A percentile compares a stretch with the other conserved stretches of the same genome.
phyloP scores from a whole-genome alignment of 2,113 vertebrate genomes.

The Illadopsis cleaveri region DNA sequence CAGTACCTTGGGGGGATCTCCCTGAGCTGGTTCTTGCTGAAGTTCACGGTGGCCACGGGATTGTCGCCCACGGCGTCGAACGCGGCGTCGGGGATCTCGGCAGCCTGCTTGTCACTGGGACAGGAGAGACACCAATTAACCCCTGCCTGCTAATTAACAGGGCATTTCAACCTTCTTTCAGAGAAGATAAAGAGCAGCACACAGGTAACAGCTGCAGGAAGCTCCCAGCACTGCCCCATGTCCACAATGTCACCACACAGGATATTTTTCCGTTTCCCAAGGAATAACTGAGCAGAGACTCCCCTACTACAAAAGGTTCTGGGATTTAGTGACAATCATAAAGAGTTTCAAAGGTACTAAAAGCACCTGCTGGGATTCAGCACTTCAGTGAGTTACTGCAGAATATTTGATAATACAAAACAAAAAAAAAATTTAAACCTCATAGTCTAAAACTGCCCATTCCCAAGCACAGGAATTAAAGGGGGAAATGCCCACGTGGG shows the following conservation, averaged over 20 bases:
- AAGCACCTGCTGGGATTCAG: not conserved
- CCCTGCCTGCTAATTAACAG: not conserved
- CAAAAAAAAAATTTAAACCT: not conserved
- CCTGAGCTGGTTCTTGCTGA: conserved; percentile 91
- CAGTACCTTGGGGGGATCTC: conserved; percentile 84
- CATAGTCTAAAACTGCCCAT: not conserved
- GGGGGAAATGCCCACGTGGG: not conserved
- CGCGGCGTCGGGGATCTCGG: conserved; percentile 81
- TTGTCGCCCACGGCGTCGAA: conserved; percentile 78
- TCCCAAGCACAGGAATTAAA: not conserved
- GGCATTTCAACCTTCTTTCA: fast-evolving
- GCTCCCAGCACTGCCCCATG: not conserved
- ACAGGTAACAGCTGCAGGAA: not conserved
- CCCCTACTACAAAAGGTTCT: not conserved
- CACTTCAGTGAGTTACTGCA: not conserved
- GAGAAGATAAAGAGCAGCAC: fast-evolving
- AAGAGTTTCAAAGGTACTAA: not conserved
- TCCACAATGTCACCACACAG: fast-evolving
- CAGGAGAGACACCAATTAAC: not conserved
- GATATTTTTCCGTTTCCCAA: not conserved
- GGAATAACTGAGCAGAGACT: not conserved
- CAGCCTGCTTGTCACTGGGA: conserved; percentile 84
- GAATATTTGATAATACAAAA: not conserved
- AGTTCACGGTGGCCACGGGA: conserved; percentile 78
- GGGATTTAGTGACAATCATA: not conserved